Evolutionary conservation across 2,888 invertebrate genomes (phyloP).

Genomic region (Pheosia tremula): DNA sequence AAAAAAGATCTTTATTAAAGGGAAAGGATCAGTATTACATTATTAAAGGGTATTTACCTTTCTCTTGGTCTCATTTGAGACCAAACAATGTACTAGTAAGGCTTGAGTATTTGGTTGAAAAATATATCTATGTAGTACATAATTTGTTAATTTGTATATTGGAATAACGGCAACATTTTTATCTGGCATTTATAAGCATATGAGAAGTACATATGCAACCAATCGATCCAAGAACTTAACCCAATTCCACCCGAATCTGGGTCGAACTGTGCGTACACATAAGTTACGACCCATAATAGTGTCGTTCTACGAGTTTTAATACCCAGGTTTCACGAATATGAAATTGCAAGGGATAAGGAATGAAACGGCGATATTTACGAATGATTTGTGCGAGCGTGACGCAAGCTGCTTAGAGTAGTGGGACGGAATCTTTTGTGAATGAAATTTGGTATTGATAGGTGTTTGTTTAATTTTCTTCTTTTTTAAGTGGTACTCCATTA

Average conservation of each 20-base stretch:
- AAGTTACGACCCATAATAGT: conserved; percentile 32
- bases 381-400: conserved; percentile 8
- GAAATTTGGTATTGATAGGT: not conserved
- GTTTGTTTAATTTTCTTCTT: not conserved
- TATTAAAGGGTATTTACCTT: too few relatives aligned
- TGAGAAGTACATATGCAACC: not conserved
- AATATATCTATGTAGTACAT: too few relatives aligned
- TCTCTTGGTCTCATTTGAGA: too few relatives aligned
- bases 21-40: too few relatives aligned
- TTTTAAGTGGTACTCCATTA: too few relatives aligned
- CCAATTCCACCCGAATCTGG: conserved; percentile 22
- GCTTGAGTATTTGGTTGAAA: too few relatives aligned
- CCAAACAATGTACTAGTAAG: too few relatives aligned
- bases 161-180: too few relatives aligned
- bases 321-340: conserved; percentile 39
- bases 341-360: conserved; percentile 32
- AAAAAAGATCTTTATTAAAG: too few relatives aligned
- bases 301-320: conserved; percentile 39
- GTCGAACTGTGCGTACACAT: conserved; percentile 30
- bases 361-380: conserved; percentile 32
- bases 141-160: too few relatives aligned
- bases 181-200: too few relatives aligned
- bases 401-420: not conserved
- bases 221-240: conserved; percentile 19
- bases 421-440: not conserved